Base-by-base conservation (phyloP, 2,888 invertebrate genomes). In the Strigamia transsilvanica region DNA sequence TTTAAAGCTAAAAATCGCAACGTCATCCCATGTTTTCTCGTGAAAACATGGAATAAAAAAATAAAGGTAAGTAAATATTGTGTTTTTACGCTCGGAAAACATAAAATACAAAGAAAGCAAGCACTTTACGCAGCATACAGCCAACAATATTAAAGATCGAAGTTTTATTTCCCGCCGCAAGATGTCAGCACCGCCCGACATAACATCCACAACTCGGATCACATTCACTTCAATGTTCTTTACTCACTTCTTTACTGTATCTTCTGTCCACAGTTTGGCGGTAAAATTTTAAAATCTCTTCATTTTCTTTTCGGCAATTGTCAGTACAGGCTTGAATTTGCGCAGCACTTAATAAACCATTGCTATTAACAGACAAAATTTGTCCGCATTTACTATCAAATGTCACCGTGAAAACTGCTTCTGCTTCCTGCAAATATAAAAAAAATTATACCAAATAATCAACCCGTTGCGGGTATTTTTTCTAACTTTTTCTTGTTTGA, bases 401-500 rank as follows among this genome's bases (percentile, higher is more conserved):
- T 34, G 81, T n/a, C 18, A 81, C 32, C 18, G 81, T 81, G 13
- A 61, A 21, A 10, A 81, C 32, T 21, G 81, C 81, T 0, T 27
- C 66, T 7, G 81, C 61, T 32, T 81, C 46, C 81, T 81, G 38
- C 10, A 46, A 6, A 15, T 38, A 79, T 7, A 80, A 0, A 23
- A 21, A 23, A 46, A 42, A 38, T 21, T 41, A 27, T 27, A 27
- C 1, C 27, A 27, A 27, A 27, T 27, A 27, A 27, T 27, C 27
- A 27, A 27, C 27, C 1, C 27, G 27, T 27, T 27, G 27, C 3
- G 27, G 4, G 15, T 77, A n/a, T 23, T 77, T 77, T 79, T 18
- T 15, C 82, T 84, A 88, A 88, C 89, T 86, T 87, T 88, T 87
- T 90, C 85, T 87, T 89, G 86, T 86, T 87, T 85, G 87, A 82